A percentile compares a stretch with the other conserved stretches of the same genome.
Conservation (phyloP, 2,888 invertebrate genomes). For the Mythimna lalbum region DNA sequence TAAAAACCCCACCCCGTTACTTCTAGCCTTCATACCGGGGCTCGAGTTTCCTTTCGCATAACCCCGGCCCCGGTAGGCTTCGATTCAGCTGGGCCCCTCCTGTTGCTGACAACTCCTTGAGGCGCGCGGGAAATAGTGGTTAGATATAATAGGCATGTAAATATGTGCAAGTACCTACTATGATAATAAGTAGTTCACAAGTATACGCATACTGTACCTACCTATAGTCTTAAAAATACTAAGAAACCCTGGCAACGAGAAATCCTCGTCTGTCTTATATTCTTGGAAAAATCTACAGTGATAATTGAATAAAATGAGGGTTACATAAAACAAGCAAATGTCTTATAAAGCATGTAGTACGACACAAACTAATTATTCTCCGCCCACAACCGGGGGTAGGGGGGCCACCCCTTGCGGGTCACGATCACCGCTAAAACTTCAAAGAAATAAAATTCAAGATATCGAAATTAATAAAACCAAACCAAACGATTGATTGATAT, state of each 20-base stretch:
- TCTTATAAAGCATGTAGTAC: slow-evolving; percentile 37
- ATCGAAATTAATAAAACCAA: slow-evolving; percentile 53
- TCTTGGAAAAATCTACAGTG: slow-evolving; percentile 15
- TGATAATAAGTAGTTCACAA: no score
- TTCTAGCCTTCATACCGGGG: no score
- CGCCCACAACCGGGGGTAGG: slow-evolving; percentile 10
- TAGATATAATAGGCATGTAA: no score
- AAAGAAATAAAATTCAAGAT: slow-evolving; percentile 45
- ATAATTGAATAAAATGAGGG: slow-evolving; percentile 52
- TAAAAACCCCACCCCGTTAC: no score
- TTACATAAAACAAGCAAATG: slow-evolving; percentile 43
- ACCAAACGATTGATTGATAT: slow-evolving; percentile 51
- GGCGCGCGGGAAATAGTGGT: no score
- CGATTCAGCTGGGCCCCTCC: no score
- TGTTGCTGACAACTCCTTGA: no score
- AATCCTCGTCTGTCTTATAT: background rate
- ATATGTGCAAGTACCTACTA: no score
- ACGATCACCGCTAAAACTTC: slow-evolving; percentile 17
- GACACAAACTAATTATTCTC: slow-evolving; percentile 59
- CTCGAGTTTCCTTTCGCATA: no score
- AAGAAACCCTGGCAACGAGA: background rate
- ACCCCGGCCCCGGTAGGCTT: no score
- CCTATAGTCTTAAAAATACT: slow-evolving; percentile 4
- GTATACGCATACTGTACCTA: no score
- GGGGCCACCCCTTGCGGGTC: slow-evolving; percentile 15